Evolutionary conservation across 2,888 invertebrate genomes (phyloP).

Genomic region (Ernsta delagoae): DNA sequence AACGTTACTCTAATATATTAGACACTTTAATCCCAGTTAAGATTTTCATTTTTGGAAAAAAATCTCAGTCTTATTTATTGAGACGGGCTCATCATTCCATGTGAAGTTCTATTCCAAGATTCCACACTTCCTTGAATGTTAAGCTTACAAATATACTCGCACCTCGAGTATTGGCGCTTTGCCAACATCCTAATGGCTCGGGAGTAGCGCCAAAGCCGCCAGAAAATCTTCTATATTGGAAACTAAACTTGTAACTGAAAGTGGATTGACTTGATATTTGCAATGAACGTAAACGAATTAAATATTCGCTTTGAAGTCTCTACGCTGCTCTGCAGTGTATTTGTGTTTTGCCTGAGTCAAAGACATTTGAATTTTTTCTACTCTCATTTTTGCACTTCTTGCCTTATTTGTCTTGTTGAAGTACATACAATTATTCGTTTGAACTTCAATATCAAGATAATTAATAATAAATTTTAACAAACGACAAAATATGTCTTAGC

Average conservation of each 20-base stretch:
- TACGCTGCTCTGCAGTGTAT: neutral
- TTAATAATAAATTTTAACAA: no score
- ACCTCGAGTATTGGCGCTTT: slow-evolving; percentile 69
- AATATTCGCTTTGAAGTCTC: slow-evolving; percentile 32
- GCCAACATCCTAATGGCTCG: slow-evolving; percentile 80
- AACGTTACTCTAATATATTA: slow-evolving; percentile 9
- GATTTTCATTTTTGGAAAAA: slow-evolving; percentile 23
- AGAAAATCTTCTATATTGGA: slow-evolving; percentile 75
- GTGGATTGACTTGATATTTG: slow-evolving; percentile 59
- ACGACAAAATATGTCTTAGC: no score
- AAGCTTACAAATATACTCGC: slow-evolving; percentile 79
- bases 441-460: no score
- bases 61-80: slow-evolving; percentile 44
- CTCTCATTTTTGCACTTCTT: neutral
- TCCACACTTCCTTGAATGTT: slow-evolving; percentile 81
- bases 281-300: slow-evolving; percentile 35
- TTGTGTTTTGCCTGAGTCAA: neutral
- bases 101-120: slow-evolving; percentile 76
- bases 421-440: no score
- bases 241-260: slow-evolving; percentile 68
- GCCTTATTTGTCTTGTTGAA: no score
- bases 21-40: slow-evolving; percentile 14
- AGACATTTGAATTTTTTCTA: neutral
- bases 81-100: slow-evolving; percentile 57
- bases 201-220: slow-evolving; percentile 72